Conservation (phyloP, 1,140 invertebrate genomes). For the Papilio helenus region DNA sequence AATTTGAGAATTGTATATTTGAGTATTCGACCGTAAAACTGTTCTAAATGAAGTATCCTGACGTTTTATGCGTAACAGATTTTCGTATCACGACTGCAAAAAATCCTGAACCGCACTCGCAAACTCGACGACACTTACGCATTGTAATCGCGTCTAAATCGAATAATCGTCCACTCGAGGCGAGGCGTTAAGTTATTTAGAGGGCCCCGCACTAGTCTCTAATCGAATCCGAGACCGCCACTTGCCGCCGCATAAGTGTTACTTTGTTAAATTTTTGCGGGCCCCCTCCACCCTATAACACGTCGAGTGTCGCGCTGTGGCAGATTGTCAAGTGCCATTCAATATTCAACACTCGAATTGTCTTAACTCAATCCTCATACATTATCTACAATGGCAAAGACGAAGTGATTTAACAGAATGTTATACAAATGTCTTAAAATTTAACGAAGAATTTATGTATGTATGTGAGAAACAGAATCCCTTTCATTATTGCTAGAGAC, state of each 20-base stretch:
- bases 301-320: constrained; percentile 45
- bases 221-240: constrained; percentile 77
- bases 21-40: too few species aligned
- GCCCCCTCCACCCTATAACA: constrained; percentile 35
- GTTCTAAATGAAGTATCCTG: too few species aligned
- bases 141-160: constrained; percentile 76
- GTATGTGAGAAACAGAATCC: neutral
- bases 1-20: too few species aligned
- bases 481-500: too few species aligned
- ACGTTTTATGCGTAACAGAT: neutral
- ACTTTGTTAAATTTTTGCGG: constrained; percentile 75
- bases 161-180: constrained; percentile 71
- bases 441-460: neutral
- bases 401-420: neutral
- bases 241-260: constrained; percentile 73
- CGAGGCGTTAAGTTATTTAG: constrained; percentile 64
- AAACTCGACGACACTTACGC: constrained; percentile 63
- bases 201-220: constrained; percentile 69
- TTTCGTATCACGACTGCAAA: neutral
- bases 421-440: neutral
- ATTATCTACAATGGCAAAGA: neutral
- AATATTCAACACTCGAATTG: constrained; percentile 16
- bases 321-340: constrained; percentile 22
- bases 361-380: constrained; percentile 14
- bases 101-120: constrained; percentile 48